Conservation (phyloP, 2,113 vertebrate genomes). For the Scomber japonicus region DNA sequence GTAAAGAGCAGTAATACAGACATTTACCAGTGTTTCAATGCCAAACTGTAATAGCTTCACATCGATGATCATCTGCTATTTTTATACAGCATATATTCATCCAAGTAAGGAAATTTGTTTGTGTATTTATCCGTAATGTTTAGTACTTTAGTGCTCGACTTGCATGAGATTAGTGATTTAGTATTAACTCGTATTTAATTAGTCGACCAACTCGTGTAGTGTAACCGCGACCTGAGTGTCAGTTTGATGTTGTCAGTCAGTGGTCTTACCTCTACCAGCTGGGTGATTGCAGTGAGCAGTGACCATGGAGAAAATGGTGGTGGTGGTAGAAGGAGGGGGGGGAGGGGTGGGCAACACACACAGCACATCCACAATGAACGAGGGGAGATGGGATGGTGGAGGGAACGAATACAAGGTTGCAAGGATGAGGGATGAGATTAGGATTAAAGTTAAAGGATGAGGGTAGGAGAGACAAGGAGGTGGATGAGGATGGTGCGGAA, state of each 20-base stretch:
- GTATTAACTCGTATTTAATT: background rate
- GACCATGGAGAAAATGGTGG: constrained; percentile 80
- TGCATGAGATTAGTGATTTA: background rate
- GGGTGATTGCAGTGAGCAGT: constrained; percentile 84
- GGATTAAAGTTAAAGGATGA: constrained; percentile 32
- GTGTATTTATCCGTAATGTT: background rate
- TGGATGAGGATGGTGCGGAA: constrained; percentile 21
- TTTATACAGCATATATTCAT: background rate
- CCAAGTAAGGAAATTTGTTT: background rate
- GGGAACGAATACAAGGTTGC: constrained; percentile 13
- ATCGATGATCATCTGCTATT: no score
- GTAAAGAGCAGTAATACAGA: background rate
- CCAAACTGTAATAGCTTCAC: no score
- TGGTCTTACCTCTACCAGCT: constrained; percentile 88
- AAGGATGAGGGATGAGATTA: constrained; percentile 6
- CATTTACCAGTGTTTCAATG: no score
- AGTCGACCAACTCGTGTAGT: constrained; percentile 20
- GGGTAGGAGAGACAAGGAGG: constrained; percentile 29
- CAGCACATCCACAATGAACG: constrained; percentile 83
- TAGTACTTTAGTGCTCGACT: background rate
- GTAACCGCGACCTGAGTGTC: constrained; percentile 23
- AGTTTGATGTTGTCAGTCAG: constrained; percentile 38
- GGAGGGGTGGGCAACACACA: constrained; percentile 71
- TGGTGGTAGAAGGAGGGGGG: background rate
- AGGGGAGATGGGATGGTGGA: constrained; percentile 63